These are phyloP conservation scores for Halichoeres trimaculatus DNA, from an alignment of 2,113 vertebrate species.

Conservation along the genomic window DNA sequence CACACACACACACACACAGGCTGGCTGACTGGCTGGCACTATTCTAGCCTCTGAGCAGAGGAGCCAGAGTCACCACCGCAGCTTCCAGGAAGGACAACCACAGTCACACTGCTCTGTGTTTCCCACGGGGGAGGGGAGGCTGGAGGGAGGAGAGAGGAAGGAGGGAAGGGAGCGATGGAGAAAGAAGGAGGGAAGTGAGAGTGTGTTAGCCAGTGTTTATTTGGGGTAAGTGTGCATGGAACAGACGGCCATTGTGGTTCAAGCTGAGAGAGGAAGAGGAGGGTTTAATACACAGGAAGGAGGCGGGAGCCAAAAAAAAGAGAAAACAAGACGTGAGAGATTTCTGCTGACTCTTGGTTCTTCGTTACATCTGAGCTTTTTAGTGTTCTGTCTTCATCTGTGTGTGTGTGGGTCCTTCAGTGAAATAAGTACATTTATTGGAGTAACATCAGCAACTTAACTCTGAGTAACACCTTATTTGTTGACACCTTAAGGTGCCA, in stretches of 20 bases:
- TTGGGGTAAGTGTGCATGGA: conserved; percentile 3
- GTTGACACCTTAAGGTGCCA: too few relatives aligned
- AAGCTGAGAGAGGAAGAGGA: conserved; percentile 43
- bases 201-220: conserved; percentile 6
- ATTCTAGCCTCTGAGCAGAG: conserved; percentile 73
- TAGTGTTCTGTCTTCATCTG: too few relatives aligned
- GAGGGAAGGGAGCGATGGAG: conserved; percentile 41
- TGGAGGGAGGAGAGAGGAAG: conserved; percentile 29
- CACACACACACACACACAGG: conserved; percentile 36
- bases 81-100: conserved; percentile 84
- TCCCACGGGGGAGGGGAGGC: conserved; percentile 81
- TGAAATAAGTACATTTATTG: too few relatives aligned
- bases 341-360: neutral
- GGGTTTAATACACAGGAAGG: neutral
- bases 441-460: too few relatives aligned
- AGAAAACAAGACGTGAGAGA: conserved; percentile 11
- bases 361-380: too few relatives aligned
- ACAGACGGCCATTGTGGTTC: neutral
- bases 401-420: too few relatives aligned
- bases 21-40: conserved; percentile 66
- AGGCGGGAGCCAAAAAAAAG: neutral
- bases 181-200: conserved; percentile 35
- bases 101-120: conserved; percentile 81
- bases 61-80: conserved; percentile 80
- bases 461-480: too few relatives aligned